Conservation (phyloP, 2,797 vertebrate genomes). For the Takifugu ocellatus region DNA sequence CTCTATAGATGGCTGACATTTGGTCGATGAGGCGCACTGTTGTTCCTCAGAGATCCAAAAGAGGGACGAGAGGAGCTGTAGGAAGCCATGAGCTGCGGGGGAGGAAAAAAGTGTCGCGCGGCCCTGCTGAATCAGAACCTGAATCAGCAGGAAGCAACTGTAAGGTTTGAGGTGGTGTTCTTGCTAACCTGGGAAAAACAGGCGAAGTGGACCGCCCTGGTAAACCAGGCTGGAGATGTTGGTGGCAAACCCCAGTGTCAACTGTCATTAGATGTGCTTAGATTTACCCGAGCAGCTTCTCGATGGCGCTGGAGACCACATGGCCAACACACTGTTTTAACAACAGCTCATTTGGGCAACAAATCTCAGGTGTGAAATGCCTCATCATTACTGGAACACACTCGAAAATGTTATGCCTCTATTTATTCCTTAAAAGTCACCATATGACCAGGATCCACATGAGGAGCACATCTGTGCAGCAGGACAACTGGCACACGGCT, state of each 20-base stretch:
- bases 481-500: neutral
- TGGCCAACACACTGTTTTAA: constrained; percentile 32
- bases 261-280: constrained; percentile 19
- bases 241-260: constrained; percentile 16
- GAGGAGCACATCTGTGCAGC: neutral
- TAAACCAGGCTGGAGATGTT: neutral
- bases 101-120: constrained; percentile 6
- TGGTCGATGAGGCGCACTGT: constrained; percentile 60
- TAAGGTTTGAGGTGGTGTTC: constrained; percentile 6
- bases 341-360: constrained; percentile 47
- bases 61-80: neutral
- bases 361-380: constrained; percentile 48
- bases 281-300: constrained; percentile 29
- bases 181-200: constrained; percentile 1
- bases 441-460: neutral
- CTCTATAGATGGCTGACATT: constrained; percentile 56
- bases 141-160: constrained; percentile 8
- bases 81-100: constrained; percentile 4
- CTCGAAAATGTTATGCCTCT: constrained; percentile 24
- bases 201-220: constrained; percentile 2
- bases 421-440: constrained; percentile 16
- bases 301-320: neutral
- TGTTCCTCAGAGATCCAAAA: constrained; percentile 17
- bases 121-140: constrained; percentile 23
- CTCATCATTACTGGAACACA: constrained; percentile 19